A percentile compares a stretch with the other conserved stretches of the same genome.
phyloP scores from a whole-genome alignment of 2,888 invertebrate genomes.

The Aphrophora alni region DNA sequence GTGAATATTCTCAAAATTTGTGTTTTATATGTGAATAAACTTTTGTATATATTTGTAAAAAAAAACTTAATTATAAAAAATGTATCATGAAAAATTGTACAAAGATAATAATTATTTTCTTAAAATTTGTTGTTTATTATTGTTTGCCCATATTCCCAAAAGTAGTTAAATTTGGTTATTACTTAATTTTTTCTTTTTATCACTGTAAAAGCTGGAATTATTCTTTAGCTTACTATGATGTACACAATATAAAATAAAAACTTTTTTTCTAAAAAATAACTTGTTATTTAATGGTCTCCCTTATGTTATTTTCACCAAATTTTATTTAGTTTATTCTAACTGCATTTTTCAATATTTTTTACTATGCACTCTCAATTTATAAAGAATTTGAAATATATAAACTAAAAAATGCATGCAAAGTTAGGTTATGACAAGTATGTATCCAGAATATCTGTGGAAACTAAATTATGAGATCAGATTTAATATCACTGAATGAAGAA shows the following conservation, averaged over 20 bases:
- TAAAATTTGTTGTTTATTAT: constrained; percentile 10
- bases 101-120: constrained; percentile 9
- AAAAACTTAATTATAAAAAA: neutral
- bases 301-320: too few relatives aligned
- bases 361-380: too few relatives aligned
- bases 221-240: neutral
- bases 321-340: too few relatives aligned
- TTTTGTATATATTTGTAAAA: neutral
- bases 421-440: too few relatives aligned
- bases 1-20: constrained; percentile 59
- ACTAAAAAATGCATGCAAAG: too few relatives aligned
- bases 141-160: neutral
- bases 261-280: too few relatives aligned
- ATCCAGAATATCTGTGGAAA: too few relatives aligned
- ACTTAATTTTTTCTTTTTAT: constrained; percentile 6
- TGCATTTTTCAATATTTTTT: too few relatives aligned
- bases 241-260: neutral
- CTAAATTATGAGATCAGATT: too few relatives aligned
- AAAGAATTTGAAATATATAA: too few relatives aligned
- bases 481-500: too few relatives aligned
- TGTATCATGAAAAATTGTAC: neutral
- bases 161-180: neutral
- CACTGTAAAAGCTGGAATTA: neutral
- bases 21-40: neutral
- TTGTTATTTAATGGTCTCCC: too few relatives aligned